These are phyloP conservation scores for Girardinus metallicus DNA, from an alignment of 2,797 vertebrate species.

Conservation along the genomic window DNA sequence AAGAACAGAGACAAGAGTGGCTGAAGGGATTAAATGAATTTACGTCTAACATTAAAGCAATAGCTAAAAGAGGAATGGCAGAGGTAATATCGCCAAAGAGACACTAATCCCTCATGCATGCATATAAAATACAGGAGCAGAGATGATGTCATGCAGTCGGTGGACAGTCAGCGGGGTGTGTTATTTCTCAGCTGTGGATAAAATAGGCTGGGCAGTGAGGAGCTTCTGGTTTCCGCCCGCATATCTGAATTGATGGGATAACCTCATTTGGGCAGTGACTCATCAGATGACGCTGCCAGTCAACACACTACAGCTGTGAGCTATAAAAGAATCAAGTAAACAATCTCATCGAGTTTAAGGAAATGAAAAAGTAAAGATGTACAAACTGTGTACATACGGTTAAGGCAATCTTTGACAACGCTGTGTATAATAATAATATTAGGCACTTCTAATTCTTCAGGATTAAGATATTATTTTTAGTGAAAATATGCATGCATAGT, in stretches of 20 bases:
- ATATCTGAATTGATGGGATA: constrained; percentile 64
- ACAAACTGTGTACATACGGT: constrained; percentile 25
- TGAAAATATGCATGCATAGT: constrained; percentile 7
- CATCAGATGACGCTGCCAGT: constrained; percentile 65
- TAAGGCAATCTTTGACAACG: constrained; percentile 2
- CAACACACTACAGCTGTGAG: constrained; percentile 24
- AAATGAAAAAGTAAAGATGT: constrained; percentile 27
- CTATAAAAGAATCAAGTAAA: constrained; percentile 39
- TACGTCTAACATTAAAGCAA: constrained; percentile 13
- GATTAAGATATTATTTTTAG: constrained; percentile 40
- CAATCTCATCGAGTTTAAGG: constrained; percentile 21
- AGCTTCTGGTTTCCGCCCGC: constrained; percentile 63
- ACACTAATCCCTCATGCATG: constrained; percentile 40
- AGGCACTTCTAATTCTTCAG: constrained; percentile 18
- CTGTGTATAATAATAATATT: constrained; percentile 20
- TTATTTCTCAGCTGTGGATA: constrained; percentile 70
- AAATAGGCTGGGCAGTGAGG: constrained; percentile 51
- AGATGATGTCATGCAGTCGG: constrained; percentile 70
- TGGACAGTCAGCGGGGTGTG: constrained; percentile 47
- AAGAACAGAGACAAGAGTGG: constrained; percentile 11
- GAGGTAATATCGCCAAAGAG: constrained; percentile 39
- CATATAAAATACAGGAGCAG: constrained; percentile 49
- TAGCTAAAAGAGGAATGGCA: constrained; percentile 18
- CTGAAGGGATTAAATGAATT: constrained; percentile 1
- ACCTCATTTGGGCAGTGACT: constrained; percentile 70